Conservation (phyloP, 2,888 invertebrate genomes). For the Spodoptera exigua region DNA sequence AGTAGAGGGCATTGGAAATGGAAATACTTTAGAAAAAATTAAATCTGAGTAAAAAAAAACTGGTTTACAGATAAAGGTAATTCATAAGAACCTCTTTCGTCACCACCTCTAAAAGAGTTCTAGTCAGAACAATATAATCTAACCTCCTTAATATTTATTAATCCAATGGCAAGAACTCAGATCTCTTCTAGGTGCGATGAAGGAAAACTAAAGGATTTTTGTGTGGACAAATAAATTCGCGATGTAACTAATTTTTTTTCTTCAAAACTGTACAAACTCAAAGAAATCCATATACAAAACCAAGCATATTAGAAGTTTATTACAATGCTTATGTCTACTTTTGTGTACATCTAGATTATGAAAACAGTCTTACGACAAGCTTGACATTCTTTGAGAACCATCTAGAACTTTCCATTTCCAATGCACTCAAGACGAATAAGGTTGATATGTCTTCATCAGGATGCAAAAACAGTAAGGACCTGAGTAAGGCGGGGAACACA, state of each 20-base stretch:
- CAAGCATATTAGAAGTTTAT: too few relatives aligned
- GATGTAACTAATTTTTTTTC: too few relatives aligned
- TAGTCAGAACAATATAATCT: not conserved
- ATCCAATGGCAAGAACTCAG: too few relatives aligned
- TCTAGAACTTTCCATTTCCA: conserved; percentile 19
- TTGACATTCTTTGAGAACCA: not conserved
- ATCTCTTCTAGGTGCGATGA: too few relatives aligned
- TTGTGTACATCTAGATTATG: not conserved
- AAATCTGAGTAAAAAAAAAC: not conserved
- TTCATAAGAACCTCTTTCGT: not conserved
- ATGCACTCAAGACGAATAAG: conserved; percentile 8
- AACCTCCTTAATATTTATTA: too few relatives aligned
- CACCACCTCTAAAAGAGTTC: not conserved
- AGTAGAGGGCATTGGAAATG: conserved; percentile 10
- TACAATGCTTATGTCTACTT: too few relatives aligned
- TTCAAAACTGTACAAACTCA: too few relatives aligned
- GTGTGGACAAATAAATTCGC: too few relatives aligned
- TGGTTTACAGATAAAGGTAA: not conserved
- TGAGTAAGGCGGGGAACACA: conserved; percentile 61
- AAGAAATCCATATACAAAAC: too few relatives aligned
- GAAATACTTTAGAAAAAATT: not conserved
- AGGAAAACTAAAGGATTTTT: too few relatives aligned
- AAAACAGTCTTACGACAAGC: not conserved
- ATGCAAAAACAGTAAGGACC: conserved; percentile 53
- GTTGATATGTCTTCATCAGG: conserved; percentile 45